These are phyloP conservation scores for Antechinus stuartii DNA, from an alignment of 2,113 vertebrate species.

Conservation along the genomic window DNA sequence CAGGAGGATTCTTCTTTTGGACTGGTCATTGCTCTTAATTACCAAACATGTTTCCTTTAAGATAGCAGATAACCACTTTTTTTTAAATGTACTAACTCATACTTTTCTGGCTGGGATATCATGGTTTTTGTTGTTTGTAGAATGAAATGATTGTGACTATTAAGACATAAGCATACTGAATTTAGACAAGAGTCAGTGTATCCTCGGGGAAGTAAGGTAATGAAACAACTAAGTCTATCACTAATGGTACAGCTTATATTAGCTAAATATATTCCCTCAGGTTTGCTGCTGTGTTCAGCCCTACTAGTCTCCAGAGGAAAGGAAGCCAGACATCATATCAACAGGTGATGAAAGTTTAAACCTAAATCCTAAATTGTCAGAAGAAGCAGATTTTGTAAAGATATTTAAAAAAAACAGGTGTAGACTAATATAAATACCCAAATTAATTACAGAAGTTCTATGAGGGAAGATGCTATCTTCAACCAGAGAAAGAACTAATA, in stretches of 20 bases:
- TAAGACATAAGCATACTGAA: not conserved
- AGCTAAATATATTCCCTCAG: not conserved
- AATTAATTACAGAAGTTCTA: not conserved
- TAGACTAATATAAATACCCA: not conserved
- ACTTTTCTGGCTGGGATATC: not conserved
- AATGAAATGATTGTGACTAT: not conserved
- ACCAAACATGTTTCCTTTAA: not conserved
- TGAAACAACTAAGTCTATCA: not conserved
- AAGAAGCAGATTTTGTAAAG: not conserved
- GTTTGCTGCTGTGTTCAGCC: not conserved
- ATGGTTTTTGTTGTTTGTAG: not conserved
- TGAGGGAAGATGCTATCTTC: not conserved
- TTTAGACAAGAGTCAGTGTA: not conserved
- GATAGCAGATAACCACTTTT: not conserved
- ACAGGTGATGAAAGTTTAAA: not conserved
- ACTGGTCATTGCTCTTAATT: not conserved
- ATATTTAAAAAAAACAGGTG: not conserved
- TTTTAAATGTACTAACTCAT: not conserved
- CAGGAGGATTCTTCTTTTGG: not conserved
- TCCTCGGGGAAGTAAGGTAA: not conserved
- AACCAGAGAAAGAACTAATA: not conserved
- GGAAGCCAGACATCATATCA: not conserved
- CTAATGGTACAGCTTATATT: not conserved
- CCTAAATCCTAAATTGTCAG: not conserved
- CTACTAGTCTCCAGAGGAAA: not conserved